phyloP scores from a whole-genome alignment of 2,797 vertebrate species.

The Simalia tracyae region DNA sequence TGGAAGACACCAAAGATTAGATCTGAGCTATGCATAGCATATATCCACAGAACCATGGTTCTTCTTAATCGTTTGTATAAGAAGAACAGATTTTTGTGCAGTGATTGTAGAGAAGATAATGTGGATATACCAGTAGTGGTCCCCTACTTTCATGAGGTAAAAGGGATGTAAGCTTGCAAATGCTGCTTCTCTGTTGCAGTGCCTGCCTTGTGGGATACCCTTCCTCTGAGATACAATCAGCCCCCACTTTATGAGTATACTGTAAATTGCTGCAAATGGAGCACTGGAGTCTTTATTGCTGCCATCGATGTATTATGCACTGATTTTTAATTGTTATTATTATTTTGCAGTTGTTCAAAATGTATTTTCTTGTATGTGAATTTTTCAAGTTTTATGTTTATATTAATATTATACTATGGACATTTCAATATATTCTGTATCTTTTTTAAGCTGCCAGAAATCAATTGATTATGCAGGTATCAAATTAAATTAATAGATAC shows the following conservation, averaged over 20 bases:
- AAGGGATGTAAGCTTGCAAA: not conserved
- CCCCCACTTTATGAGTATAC: not conserved
- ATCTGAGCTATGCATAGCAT: not conserved
- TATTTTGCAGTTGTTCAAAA: not conserved
- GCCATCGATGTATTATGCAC: not conserved
- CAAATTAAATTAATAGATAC: not conserved
- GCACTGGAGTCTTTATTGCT: not conserved
- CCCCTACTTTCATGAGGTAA: not conserved
- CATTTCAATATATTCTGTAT: not conserved
- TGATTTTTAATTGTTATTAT: not conserved
- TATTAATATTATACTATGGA: not conserved
- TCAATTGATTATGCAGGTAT: not conserved
- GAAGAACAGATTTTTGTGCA: not conserved
- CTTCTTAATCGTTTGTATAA: not conserved
- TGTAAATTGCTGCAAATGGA: not conserved
- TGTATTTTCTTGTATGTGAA: not conserved
- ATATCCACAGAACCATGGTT: not conserved
- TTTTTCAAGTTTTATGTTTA: not conserved
- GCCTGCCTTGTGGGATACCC: not conserved
- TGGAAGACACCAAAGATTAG: not conserved
- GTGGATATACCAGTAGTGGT: not conserved
- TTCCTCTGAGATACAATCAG: too few relatives aligned
- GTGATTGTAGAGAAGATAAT: not conserved
- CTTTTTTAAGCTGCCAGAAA: not conserved
- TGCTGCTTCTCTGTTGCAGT: not conserved